Evolutionary conservation across 2,888 invertebrate genomes (phyloP).

Genomic region (Bedellia somnulentella): DNA sequence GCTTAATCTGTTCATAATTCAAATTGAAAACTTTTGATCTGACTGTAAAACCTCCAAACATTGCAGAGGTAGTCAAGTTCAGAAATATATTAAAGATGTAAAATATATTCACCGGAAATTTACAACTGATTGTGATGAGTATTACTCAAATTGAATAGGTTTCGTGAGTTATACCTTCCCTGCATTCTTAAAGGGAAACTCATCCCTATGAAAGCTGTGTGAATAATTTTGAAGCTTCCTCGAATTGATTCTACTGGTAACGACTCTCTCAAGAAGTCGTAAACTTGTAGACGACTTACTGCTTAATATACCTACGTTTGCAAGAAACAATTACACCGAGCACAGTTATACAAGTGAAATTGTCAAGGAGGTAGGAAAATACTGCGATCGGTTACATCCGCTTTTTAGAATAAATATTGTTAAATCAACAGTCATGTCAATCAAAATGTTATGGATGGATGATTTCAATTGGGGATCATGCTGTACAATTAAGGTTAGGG

Average conservation of each 20-base stretch:
- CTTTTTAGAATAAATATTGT: too few species aligned
- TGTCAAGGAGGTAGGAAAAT: constrained; percentile 14
- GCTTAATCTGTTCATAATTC: too few species aligned
- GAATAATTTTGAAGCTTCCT: constrained; percentile 34
- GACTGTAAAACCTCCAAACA: too few species aligned
- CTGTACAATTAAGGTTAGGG: not conserved
- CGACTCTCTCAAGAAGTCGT: constrained; percentile 54
- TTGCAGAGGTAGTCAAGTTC: too few species aligned
- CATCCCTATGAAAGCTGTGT: constrained; percentile 20
- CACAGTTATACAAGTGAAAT: constrained; percentile 37
- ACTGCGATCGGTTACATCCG: too few species aligned
- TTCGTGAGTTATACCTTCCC: constrained; percentile 17
- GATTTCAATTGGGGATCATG: too few species aligned
- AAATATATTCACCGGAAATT: too few species aligned
- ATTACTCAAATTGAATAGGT: not conserved
- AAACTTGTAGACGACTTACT: constrained; percentile 49
- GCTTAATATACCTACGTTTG: constrained; percentile 56
- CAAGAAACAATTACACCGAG: constrained; percentile 59
- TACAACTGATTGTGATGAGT: too few species aligned
- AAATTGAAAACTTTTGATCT: too few species aligned
- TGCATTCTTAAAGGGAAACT: constrained; percentile 7
- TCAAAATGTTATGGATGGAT: too few species aligned
- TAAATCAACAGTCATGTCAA: too few species aligned
- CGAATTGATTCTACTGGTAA: constrained; percentile 56
- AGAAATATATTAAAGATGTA: too few species aligned